These are phyloP conservation scores for Micrastur ruficollis DNA, from an alignment of 2,797 vertebrate genomes.

Conservation along the genomic window DNA sequence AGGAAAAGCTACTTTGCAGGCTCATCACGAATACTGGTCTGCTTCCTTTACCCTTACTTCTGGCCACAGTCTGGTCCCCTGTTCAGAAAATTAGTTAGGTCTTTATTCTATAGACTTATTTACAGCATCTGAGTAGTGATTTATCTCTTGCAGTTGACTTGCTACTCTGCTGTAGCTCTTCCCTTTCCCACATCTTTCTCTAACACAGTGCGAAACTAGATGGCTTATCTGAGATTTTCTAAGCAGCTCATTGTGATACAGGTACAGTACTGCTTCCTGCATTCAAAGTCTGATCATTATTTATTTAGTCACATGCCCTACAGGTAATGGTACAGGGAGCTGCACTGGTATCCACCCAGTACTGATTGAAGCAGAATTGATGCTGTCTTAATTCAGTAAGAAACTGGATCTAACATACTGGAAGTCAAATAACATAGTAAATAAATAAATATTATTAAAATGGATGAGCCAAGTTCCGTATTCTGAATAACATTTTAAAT, in stretches of 20 bases:
- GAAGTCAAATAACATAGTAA: not conserved
- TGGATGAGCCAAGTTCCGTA: not conserved
- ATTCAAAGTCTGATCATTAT: fast-evolving
- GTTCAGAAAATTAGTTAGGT: not conserved
- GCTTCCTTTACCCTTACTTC: not conserved
- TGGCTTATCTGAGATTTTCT: not conserved
- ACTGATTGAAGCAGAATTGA: not conserved
- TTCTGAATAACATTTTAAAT: not conserved
- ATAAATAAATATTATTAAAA: not conserved
- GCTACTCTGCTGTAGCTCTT: not conserved
- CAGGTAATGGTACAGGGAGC: not conserved
- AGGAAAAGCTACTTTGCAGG: not conserved
- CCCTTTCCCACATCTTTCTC: not conserved
- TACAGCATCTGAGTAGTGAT: not conserved
- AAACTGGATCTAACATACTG: not conserved
- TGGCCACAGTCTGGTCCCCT: not conserved
- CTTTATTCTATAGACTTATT: not conserved
- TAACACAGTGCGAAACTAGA: not conserved
- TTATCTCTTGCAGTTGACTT: not conserved
- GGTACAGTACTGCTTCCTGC: not conserved
- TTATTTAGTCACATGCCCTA: fast-evolving
- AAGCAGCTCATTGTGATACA: not conserved
- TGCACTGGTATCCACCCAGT: not conserved
- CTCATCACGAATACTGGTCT: not conserved
- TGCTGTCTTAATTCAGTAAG: not conserved